Evolutionary conservation across 2,797 vertebrate species (phyloP).

Genomic region (Yasuhikotakia modesta): DNA sequence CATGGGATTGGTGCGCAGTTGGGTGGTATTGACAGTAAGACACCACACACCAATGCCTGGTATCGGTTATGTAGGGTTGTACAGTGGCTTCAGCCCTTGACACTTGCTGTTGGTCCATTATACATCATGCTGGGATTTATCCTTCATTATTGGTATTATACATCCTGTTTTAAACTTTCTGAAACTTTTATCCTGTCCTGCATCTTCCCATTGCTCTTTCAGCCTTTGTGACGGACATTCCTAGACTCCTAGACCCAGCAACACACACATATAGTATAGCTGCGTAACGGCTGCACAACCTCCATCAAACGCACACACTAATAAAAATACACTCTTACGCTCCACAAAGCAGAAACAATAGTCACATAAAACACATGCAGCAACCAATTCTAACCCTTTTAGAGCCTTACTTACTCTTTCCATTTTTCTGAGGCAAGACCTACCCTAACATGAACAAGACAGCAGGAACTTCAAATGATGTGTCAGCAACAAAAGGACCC

Average conservation of each 20-base stretch:
- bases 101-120: conserved; percentile 45
- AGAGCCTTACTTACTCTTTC: neutral
- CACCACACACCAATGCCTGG: neutral
- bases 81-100: conserved; percentile 13
- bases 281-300: conserved; percentile 33
- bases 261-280: no score
- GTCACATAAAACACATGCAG: neutral
- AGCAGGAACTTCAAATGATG: conserved; percentile 27
- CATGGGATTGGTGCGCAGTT: conserved; percentile 31
- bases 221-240: conserved; percentile 69
- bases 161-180: conserved; percentile 43
- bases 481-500: conserved; percentile 35
- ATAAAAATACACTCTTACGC: neutral
- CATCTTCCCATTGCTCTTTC: conserved; percentile 62
- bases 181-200: conserved; percentile 48
- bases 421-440: neutral
- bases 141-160: conserved; percentile 39
- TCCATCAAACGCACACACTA: neutral
- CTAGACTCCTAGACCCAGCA: no score
- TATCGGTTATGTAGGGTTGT: neutral
- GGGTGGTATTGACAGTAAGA: conserved; percentile 40
- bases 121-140: conserved; percentile 45
- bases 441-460: neutral
- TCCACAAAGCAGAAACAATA: neutral
- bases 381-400: neutral